Conservation (phyloP, 2,113 vertebrate species). For the Suricata suricatta region DNA sequence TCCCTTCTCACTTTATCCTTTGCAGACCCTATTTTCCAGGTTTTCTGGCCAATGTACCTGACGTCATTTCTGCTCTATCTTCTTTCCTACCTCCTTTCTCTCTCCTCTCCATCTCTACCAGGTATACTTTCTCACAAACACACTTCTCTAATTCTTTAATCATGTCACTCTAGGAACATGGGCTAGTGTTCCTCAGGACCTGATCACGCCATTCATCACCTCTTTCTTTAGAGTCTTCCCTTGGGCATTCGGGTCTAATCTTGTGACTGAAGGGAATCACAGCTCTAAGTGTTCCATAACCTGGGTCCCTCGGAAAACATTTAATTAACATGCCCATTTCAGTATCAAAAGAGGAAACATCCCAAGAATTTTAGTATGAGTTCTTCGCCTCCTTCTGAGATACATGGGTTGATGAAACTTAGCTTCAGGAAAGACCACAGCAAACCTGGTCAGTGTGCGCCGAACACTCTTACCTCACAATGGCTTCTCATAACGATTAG, state of each 20-base stretch:
- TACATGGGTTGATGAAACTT: not conserved
- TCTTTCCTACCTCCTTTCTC: not conserved
- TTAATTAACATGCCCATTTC: not conserved
- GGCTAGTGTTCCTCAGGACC: not conserved
- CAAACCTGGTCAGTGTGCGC: no score
- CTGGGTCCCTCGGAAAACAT: not conserved
- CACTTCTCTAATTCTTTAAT: not conserved
- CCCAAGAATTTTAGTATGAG: not conserved
- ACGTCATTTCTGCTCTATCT: not conserved
- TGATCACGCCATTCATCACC: not conserved
- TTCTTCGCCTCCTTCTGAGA: not conserved
- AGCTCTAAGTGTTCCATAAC: not conserved
- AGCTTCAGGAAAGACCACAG: no score
- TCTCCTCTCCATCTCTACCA: not conserved
- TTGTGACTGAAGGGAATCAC: not conserved
- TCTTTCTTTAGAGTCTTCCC: not conserved
- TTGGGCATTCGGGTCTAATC: no score
- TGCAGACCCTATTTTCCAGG: not conserved
- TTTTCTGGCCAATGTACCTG: not conserved
- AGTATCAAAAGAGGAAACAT: not conserved
- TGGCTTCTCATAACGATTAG: not conserved
- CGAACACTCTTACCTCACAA: not conserved
- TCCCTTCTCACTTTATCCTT: not conserved
- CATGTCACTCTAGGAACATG: not conserved
- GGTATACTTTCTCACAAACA: not conserved